A percentile compares a stretch with the other conserved stretches of the same genome.
Conservation (phyloP, 2,113 vertebrate species). For the Nymphicus hollandicus region DNA sequence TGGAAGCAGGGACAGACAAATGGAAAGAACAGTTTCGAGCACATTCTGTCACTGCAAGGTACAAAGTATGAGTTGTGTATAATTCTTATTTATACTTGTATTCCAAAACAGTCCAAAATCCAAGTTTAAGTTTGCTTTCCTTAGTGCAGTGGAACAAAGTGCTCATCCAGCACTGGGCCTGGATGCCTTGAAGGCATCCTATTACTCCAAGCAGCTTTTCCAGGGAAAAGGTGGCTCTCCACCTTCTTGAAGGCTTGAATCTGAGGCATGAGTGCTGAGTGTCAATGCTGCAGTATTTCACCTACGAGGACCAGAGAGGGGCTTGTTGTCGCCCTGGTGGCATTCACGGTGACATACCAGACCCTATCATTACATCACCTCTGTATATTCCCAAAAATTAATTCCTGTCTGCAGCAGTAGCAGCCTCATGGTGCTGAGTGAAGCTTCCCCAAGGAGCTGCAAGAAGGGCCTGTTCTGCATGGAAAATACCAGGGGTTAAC, state of each 20-base stretch:
- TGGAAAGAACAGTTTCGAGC: slow-evolving; percentile 30
- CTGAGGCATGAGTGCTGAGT: background rate
- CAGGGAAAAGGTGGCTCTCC: background rate
- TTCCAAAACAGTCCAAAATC: background rate
- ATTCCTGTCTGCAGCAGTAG: background rate
- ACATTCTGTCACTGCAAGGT: slow-evolving; percentile 21
- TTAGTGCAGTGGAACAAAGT: background rate
- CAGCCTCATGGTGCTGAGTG: background rate
- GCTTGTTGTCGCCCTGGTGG: background rate
- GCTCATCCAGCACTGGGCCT: background rate
- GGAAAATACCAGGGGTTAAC: background rate
- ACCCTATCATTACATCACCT: background rate
- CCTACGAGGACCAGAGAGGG: rapidly evolving
- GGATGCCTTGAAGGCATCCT: background rate
- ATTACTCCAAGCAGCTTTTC: background rate
- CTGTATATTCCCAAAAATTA: background rate
- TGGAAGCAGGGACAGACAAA: slow-evolving; percentile 12
- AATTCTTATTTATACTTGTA: slow-evolving; percentile 2
- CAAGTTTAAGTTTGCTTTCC: background rate
- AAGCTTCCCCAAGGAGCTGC: background rate
- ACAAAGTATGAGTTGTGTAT: background rate
- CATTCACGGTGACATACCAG: background rate
- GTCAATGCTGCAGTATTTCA: background rate
- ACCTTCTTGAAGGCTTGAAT: background rate
- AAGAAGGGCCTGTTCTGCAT: background rate